A percentile compares a stretch with the other conserved stretches of the same genome.
Conservation (phyloP, 2,113 vertebrate genomes). For the Pygathrix nemaeus region DNA sequence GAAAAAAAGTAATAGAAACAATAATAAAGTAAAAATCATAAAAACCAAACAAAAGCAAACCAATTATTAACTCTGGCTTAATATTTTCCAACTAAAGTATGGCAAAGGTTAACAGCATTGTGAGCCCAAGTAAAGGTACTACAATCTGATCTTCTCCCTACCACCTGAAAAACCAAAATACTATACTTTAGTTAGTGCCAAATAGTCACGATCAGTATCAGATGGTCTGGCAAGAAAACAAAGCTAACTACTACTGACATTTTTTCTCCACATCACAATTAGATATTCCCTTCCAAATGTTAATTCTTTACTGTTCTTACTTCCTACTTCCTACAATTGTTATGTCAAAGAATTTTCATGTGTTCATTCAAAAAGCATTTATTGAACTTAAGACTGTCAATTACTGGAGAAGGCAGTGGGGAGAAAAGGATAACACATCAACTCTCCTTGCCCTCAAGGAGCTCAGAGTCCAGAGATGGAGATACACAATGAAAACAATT, state of each 20-base stretch:
- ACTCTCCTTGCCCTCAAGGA: neutral
- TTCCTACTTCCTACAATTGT: neutral
- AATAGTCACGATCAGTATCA: neutral
- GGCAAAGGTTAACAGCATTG: neutral
- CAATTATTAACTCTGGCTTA: neutral
- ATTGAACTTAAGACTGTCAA: neutral
- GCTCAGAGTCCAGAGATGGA: neutral
- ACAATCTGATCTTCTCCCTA: neutral
- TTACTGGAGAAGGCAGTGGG: neutral
- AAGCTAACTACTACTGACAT: neutral
- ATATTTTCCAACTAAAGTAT: neutral
- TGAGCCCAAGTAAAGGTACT: neutral
- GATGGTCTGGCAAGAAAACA: neutral
- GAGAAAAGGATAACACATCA: neutral
- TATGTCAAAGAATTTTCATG: slow-evolving; percentile 9
- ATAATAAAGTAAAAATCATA: slow-evolving; percentile 27
- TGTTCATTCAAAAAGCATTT: neutral
- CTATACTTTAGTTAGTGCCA: neutral
- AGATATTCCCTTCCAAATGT: neutral
- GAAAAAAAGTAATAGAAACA: neutral
- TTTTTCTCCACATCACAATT: neutral
- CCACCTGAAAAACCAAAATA: slow-evolving; percentile 27
- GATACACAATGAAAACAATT: neutral
- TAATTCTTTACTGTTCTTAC: neutral
- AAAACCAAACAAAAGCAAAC: neutral